Evolutionary conservation across 2,888 invertebrate species (phyloP).

Genomic region (Oconnorella tubifera): DNA sequence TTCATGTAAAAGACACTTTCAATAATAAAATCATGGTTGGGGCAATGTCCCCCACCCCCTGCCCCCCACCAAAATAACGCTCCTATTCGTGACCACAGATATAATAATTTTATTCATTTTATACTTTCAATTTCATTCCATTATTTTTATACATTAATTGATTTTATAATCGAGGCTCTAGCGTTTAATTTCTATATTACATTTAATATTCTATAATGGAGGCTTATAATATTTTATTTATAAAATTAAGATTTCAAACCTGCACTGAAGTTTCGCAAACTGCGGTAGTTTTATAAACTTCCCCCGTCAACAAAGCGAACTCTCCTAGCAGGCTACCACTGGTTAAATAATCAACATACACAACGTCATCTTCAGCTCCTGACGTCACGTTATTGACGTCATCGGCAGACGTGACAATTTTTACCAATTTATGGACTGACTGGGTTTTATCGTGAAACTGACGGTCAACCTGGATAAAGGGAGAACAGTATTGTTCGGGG

Average conservation of each 20-base stretch:
- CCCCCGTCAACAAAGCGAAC: slow-evolving; percentile 62
- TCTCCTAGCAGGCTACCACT: slow-evolving; percentile 66
- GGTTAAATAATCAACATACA: slow-evolving; percentile 60
- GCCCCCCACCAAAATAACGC: too few relatives aligned
- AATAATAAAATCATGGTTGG: too few relatives aligned
- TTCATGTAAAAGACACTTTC: too few relatives aligned
- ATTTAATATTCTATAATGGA: not conserved
- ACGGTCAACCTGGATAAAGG: not conserved
- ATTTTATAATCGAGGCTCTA: too few relatives aligned
- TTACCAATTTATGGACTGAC: not conserved
- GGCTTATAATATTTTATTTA: not conserved
- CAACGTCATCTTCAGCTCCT: too few relatives aligned
- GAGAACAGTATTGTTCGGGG: too few relatives aligned
- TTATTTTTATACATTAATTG: too few relatives aligned
- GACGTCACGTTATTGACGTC: not conserved
- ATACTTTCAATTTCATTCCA: too few relatives aligned
- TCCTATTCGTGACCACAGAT: too few relatives aligned
- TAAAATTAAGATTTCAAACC: slow-evolving; percentile 34
- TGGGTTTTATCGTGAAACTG: not conserved
- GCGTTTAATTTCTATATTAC: too few relatives aligned
- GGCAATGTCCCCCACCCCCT: too few relatives aligned
- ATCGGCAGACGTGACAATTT: not conserved
- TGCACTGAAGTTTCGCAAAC: slow-evolving; percentile 64
- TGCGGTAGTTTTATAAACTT: slow-evolving; percentile 62
- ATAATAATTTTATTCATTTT: too few relatives aligned